Conservation (phyloP, 2,888 invertebrate species). For the Corbicula japonica region DNA sequence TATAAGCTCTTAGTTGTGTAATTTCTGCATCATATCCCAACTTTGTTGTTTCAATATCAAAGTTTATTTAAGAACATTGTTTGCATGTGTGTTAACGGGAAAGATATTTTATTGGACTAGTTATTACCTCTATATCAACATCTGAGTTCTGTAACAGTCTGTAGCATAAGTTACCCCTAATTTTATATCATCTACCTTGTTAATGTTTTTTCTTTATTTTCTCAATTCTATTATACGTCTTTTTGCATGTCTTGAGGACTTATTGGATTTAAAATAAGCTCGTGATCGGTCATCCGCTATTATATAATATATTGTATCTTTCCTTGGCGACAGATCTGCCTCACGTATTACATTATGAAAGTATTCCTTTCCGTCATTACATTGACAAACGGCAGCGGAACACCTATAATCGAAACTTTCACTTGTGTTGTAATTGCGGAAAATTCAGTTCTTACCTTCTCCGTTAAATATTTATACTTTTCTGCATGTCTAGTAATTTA, state of each 20-base stretch:
- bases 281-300: not conserved
- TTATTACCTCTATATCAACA: not conserved
- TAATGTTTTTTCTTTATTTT: not conserved
- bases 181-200: not conserved
- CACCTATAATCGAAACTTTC: too few species aligned
- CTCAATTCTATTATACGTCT: not conserved
- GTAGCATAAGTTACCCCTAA: not conserved
- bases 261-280: not conserved
- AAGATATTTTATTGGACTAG: not conserved
- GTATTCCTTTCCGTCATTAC: not conserved
- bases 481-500: not conserved
- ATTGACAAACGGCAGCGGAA: not conserved
- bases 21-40: not conserved
- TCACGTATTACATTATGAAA: not conserved
- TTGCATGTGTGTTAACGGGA: not conserved
- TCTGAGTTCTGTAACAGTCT: not conserved
- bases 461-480: not conserved
- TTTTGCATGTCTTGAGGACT: not conserved
- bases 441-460: not conserved
- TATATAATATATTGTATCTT: not conserved
- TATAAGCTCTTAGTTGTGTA: not conserved
- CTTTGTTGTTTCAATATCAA: not conserved
- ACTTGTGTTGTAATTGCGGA: too few species aligned
- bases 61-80: not conserved
- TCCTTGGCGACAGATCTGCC: not conserved